phyloP scores from a whole-genome alignment of 1,140 invertebrate genomes.

The Drosophila ogumai region DNA sequence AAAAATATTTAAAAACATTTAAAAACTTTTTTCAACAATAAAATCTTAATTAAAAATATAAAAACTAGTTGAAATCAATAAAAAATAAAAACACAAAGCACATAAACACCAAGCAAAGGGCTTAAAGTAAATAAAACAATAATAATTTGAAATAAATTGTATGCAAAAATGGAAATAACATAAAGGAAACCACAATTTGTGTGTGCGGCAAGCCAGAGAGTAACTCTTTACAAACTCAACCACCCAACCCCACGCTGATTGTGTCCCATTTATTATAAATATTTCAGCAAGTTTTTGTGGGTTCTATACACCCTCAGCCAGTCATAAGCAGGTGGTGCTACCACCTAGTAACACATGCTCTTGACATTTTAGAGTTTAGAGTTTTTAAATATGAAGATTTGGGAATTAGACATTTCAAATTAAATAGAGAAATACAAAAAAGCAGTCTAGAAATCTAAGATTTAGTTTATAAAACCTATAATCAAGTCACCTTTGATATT shows the following conservation, averaged over 20 bases:
- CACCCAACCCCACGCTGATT: neutral
- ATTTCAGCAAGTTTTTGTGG: slow-evolving; percentile 7
- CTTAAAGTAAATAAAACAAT: slow-evolving; percentile 21
- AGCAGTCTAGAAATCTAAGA: neutral
- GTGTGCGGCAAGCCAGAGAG: slow-evolving; percentile 5
- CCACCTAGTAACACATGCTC: slow-evolving; percentile 45
- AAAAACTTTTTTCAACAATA: neutral
- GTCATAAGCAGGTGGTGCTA: slow-evolving; percentile 4
- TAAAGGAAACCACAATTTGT: slow-evolving; percentile 10
- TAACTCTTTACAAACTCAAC: slow-evolving; percentile 14
- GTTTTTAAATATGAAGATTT: neutral
- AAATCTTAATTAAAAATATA: neutral
- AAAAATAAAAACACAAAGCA: neutral
- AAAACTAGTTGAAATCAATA: neutral
- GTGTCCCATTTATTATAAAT: slow-evolving; percentile 32
- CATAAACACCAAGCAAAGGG: neutral
- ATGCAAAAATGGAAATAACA: slow-evolving; percentile 2
- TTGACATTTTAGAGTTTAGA: slow-evolving; percentile 13
- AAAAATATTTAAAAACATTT: no score
- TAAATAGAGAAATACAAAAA: neutral
- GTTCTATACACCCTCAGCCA: neutral
- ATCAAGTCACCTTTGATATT: neutral
- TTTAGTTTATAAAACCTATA: neutral
- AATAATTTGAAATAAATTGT: slow-evolving; percentile 27
- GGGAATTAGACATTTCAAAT: no score